phyloP scores from a whole-genome alignment of 2,797 vertebrate genomes.

The Danio aesculapii region DNA sequence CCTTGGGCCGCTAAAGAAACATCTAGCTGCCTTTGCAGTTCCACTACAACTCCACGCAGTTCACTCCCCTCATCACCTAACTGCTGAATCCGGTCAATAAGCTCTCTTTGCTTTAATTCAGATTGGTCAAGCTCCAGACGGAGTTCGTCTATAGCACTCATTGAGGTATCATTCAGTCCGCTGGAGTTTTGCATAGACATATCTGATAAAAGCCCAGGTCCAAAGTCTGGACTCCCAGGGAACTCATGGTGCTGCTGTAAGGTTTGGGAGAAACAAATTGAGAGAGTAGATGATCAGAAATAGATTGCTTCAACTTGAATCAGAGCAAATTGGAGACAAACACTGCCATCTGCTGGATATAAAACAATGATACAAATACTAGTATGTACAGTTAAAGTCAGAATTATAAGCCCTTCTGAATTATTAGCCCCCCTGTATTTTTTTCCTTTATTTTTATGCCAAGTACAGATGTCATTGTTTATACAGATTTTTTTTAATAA shows the following conservation, averaged over 20 bases:
- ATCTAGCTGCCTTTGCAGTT: slow-evolving; percentile 87
- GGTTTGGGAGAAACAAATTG: neutral
- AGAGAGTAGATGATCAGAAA: neutral
- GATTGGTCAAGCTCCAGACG: slow-evolving; percentile 92
- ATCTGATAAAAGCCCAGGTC: slow-evolving; percentile 78
- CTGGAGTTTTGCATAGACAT: slow-evolving; percentile 72
- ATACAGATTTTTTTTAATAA: too few relatives aligned
- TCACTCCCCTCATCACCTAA: slow-evolving; percentile 85
- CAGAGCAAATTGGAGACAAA: slow-evolving; percentile 12
- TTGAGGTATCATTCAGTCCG: slow-evolving; percentile 67
- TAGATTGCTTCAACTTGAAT: neutral
- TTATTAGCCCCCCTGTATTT: too few relatives aligned
- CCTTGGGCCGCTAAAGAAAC: slow-evolving; percentile 78
- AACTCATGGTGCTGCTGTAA: slow-evolving; percentile 83
- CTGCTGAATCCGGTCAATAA: slow-evolving; percentile 83
- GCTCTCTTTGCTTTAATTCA: slow-evolving; percentile 86
- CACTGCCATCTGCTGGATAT: slow-evolving; percentile 55
- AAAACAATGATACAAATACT: neutral
- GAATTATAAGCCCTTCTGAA: too few relatives aligned
- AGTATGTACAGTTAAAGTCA: too few relatives aligned
- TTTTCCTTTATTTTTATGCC: too few relatives aligned
- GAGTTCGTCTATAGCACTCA: slow-evolving; percentile 86
- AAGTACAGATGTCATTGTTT: too few relatives aligned
- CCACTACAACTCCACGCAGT: slow-evolving; percentile 77
- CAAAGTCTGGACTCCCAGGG: slow-evolving; percentile 85